Evolutionary conservation across 2,797 vertebrate species (phyloP), one percentile per base, ranked within the genome.

Genomic region (Poecile montanus): DNA sequence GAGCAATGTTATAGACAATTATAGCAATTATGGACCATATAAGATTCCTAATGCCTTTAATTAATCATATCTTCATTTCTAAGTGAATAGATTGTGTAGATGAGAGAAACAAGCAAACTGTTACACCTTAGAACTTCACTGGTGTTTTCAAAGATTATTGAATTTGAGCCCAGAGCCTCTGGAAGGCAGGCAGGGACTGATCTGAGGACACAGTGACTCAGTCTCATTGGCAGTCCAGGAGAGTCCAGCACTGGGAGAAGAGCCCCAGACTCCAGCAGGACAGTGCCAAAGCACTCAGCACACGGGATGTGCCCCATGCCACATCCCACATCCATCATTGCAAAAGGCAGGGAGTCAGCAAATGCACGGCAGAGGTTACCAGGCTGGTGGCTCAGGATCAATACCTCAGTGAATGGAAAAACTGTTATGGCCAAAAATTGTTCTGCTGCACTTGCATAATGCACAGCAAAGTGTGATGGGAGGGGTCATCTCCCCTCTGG

Each of bases 401-500:
- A 92, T 91, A 34, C 9, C 1, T 0, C 40, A 79, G 58, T 10
- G 70, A 75, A 73, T 76, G 84, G 81, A 93, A 93, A 95, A 95
- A 66, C 14, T 13, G 1, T 60, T 66, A 72, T 3, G 36, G 67
- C 36, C 80, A 75, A 62, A 78, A 85, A 17, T 25, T 16, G n/a
- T n/a, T 50, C 68, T 34, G 26, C 32, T 42, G 54, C 7, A 36
- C 73, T 65, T 86, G 61, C 34, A 22, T 34, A 68, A 72, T 7
- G 47, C 26, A 21, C 61, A 71, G 57, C 48, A 67, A 80, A 84
- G 58, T 3, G 19, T 21, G 38, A 58, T 4, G 8, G 54, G 65
- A 34, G 50, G 7, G 5, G 2, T 4, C 42, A 6, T 9, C n/a
- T 21, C 18, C 29, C 57, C 32, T 0, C 0, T 0, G 3, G 45